Percentiles rank a stretch among this genome's conserved stretches.
Evolutionary conservation across 2,113 vertebrate species (phyloP).

Genomic region (Phylloscopus trochilus): DNA sequence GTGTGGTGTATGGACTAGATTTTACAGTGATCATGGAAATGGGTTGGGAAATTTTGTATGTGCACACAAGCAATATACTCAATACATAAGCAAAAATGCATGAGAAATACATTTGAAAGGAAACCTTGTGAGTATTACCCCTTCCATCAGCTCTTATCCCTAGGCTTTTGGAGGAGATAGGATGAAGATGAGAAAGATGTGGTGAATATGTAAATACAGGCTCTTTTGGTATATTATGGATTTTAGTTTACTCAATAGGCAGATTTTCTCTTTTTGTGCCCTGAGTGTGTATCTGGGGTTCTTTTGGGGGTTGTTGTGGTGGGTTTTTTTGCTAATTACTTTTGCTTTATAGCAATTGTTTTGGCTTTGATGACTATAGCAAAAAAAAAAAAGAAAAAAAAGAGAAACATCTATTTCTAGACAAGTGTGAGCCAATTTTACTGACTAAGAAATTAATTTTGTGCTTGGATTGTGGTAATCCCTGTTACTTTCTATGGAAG

Average conservation of each 20-base stretch:
- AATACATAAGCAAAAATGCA: not conserved
- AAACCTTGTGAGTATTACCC: not conserved
- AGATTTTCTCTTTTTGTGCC: not conserved
- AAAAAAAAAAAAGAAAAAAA: not conserved
- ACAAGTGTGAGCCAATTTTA: not conserved
- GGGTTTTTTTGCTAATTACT: accelerated
- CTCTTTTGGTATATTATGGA: not conserved
- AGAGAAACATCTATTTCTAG: not conserved
- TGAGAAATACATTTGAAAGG: not conserved
- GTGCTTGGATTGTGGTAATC: not conserved
- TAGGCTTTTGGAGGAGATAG: not conserved
- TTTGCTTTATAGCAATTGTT: not conserved
- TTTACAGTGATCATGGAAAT: not conserved
- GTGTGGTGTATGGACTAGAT: not conserved
- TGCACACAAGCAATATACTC: too few relatives aligned
- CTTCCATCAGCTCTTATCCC: not conserved
- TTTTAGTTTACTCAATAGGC: not conserved
- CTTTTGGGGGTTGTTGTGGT: accelerated
- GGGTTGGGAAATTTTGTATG: not conserved
- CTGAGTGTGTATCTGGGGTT: accelerated
- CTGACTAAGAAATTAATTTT: not conserved
- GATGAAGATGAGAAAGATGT: not conserved
- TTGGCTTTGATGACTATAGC: not conserved
- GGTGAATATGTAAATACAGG: not conserved
- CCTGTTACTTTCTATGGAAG: not conserved